Conservation (phyloP, 2,888 invertebrate species). For the Endotricha flammealis region DNA sequence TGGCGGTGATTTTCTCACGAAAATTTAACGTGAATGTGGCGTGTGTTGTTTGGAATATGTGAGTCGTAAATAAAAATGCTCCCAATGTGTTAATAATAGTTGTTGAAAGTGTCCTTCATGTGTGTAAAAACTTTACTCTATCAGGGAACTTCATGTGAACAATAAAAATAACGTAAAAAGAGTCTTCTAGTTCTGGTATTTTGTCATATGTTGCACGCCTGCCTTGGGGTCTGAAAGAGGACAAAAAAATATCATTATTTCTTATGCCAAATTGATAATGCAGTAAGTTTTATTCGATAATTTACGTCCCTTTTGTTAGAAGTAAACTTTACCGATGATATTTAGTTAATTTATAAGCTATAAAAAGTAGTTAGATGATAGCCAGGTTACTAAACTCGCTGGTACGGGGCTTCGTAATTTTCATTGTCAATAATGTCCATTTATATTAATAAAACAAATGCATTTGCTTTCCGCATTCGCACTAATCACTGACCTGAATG, state of each 20-base stretch:
- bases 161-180: constrained; percentile 33
- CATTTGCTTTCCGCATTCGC: constrained; percentile 9
- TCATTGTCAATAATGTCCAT: constrained; percentile 19
- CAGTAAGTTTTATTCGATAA: constrained; percentile 70
- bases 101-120: constrained; percentile 44
- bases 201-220: constrained; percentile 76
- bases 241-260: constrained; percentile 72
- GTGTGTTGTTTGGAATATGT: constrained; percentile 76
- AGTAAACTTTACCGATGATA: constrained; percentile 14
- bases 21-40: constrained; percentile 77
- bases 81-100: constrained; percentile 47
- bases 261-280: constrained; percentile 72
- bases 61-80: constrained; percentile 76
- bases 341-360: too few species aligned
- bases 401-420: constrained; percentile 24
- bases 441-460: constrained; percentile 6
- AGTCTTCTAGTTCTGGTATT: constrained; percentile 59
- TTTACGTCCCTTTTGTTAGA: constrained; percentile 16
- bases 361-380: constrained; percentile 34
- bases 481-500: not conserved
- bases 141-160: constrained; percentile 33
- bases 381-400: constrained; percentile 45
- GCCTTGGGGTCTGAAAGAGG: constrained; percentile 69
- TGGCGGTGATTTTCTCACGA: constrained; percentile 54
- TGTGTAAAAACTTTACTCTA: constrained; percentile 43